Conservation (phyloP, 2,113 vertebrate genomes). For the Triplophysa rosa region DNA sequence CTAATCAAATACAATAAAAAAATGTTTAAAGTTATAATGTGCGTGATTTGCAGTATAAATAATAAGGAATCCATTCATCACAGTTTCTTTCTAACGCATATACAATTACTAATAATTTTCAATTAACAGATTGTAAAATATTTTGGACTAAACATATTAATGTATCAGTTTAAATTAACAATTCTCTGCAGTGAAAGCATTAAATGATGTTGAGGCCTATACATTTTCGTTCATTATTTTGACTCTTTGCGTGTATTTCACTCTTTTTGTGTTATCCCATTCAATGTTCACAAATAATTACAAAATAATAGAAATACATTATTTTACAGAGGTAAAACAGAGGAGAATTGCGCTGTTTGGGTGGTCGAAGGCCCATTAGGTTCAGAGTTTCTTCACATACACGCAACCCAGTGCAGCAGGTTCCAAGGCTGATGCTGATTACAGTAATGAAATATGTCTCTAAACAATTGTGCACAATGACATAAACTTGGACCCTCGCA, state of each 20-base stretch:
- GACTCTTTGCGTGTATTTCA: background rate
- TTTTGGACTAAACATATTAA: background rate
- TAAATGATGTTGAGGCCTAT: background rate
- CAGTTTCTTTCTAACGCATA: background rate
- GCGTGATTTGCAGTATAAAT: background rate
- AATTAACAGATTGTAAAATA: background rate
- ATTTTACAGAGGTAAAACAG: background rate
- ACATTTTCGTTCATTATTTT: slow-evolving; percentile 20
- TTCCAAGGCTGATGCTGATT: slow-evolving; percentile 86
- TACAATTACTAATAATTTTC: background rate
- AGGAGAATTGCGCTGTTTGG: slow-evolving; percentile 67
- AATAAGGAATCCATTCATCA: background rate
- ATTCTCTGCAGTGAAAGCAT: background rate
- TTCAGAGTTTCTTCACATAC: slow-evolving; percentile 65
- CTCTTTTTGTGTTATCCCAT: background rate
- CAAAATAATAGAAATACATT: background rate
- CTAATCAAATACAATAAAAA: background rate
- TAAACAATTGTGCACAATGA: slow-evolving; percentile 86
- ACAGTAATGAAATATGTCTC: slow-evolving; percentile 94
- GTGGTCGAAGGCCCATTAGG: slow-evolving; percentile 67
- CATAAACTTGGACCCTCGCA: slow-evolving; percentile 77
- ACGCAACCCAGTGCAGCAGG: slow-evolving; percentile 82
- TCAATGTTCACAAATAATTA: background rate
- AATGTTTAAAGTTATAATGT: background rate
- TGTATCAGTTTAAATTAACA: background rate